Conservation (phyloP, 2,113 vertebrate genomes). For the Sinocyclocheilus grahami region DNA sequence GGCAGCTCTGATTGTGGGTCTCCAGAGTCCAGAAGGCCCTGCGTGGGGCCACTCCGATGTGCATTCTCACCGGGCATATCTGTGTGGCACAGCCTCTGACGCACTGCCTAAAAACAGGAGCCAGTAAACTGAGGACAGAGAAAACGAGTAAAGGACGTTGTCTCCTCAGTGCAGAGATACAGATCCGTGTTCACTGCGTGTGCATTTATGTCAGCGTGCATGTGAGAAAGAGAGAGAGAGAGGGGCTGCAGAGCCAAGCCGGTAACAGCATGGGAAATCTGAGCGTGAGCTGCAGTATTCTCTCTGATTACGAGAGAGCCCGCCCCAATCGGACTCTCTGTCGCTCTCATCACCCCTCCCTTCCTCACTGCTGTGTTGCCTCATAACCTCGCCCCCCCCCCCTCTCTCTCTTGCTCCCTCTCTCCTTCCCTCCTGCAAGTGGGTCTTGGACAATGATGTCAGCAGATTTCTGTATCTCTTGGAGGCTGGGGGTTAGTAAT, state of each 20-base stretch:
- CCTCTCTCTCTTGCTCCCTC: constrained; percentile 16
- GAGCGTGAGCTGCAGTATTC: constrained; percentile 74
- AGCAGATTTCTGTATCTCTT: constrained; percentile 71
- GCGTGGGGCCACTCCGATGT: constrained; percentile 68
- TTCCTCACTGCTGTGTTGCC: neutral
- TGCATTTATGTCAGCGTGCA: constrained; percentile 48
- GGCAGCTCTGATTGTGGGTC: constrained; percentile 72
- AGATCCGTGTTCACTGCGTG: constrained; percentile 35
- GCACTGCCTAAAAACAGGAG: constrained; percentile 57
- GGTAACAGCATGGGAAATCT: constrained; percentile 59
- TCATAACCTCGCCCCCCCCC: constrained; percentile 28
- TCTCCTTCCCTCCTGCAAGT: constrained; percentile 57
- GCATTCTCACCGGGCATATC: constrained; percentile 79
- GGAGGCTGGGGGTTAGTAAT: constrained; percentile 66
- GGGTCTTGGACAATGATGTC: constrained; percentile 78
- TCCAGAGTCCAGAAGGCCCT: constrained; percentile 67
- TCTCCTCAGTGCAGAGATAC: constrained; percentile 35
- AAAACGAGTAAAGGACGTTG: constrained; percentile 34
- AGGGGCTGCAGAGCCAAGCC: constrained; percentile 44
- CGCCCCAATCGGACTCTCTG: constrained; percentile 49
- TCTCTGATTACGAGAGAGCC: constrained; percentile 61
- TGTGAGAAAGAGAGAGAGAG: constrained; percentile 8
- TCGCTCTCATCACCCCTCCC: constrained; percentile 10
- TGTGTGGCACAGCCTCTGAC: constrained; percentile 65
- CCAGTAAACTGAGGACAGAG: constrained; percentile 30